Percentiles rank a stretch among this genome's conserved stretches.
Conservation (phyloP, 2,113 vertebrate species). For the Neotoma lepida region DNA sequence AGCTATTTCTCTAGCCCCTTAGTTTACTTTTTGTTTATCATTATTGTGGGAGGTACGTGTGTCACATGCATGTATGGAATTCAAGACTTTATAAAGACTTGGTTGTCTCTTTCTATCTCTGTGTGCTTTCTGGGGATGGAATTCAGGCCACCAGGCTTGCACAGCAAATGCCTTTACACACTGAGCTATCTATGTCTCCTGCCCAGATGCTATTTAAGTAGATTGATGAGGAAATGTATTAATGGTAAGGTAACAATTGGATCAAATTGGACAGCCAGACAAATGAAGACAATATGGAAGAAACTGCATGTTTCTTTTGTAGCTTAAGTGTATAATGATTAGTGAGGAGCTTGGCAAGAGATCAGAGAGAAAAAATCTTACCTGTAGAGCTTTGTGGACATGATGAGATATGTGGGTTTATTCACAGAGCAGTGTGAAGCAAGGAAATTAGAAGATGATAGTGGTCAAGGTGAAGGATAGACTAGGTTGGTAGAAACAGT, state of each 20-base stretch:
- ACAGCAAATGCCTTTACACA: background rate
- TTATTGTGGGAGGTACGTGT: background rate
- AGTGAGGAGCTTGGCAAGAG: background rate
- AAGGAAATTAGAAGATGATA: background rate
- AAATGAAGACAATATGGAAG: background rate
- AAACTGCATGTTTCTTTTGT: background rate
- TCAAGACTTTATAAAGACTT: background rate
- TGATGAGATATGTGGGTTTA: background rate
- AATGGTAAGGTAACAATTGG: slow-evolving; percentile 20
- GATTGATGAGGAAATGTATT: background rate
- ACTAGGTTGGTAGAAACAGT: background rate
- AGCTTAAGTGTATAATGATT: background rate
- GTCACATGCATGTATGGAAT: background rate
- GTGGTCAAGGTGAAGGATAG: background rate
- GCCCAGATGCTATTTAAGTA: background rate
- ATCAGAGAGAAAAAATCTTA: background rate
- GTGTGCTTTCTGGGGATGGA: background rate
- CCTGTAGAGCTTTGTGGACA: background rate
- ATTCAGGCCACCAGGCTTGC: background rate
- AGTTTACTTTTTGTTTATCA: background rate
- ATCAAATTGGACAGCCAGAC: background rate
- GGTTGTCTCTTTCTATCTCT: background rate
- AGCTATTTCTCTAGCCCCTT: background rate
- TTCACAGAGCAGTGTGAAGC: slow-evolving; percentile 6
- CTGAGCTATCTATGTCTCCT: background rate